These are phyloP conservation scores for Asobara japonica DNA, from an alignment of 1,140 invertebrate species.

Conservation along the genomic window DNA sequence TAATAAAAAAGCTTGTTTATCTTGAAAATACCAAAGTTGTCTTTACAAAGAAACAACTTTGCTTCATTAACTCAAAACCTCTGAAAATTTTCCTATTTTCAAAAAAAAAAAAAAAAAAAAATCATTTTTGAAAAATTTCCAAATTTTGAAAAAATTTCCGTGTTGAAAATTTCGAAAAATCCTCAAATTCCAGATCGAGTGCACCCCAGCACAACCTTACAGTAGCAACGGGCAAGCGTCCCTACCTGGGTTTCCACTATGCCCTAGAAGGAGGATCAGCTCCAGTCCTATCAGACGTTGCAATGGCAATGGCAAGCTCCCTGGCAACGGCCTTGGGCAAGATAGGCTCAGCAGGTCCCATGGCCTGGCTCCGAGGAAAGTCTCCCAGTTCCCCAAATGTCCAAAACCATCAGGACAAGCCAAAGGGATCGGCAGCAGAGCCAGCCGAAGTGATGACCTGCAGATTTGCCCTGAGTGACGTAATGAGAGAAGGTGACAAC, in stretches of 20 bases:
- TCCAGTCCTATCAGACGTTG: slow-evolving; percentile 83
- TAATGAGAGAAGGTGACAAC: slow-evolving; percentile 76
- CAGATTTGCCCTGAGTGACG: slow-evolving; percentile 86
- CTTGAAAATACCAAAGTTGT: no score
- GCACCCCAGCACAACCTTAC: slow-evolving; percentile 83
- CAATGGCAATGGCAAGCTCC: slow-evolving; percentile 88
- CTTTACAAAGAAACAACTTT: no score
- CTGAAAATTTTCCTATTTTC: no score
- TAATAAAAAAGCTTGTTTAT: no score
- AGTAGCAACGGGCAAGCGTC: slow-evolving; percentile 81
- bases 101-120: no score
- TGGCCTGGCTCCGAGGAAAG: slow-evolving; percentile 77
- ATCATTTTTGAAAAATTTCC: no score
- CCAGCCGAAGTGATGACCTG: slow-evolving; percentile 75
- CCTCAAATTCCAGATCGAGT: no score
- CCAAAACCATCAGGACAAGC: slow-evolving; percentile 45
- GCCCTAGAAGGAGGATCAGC: slow-evolving; percentile 84
- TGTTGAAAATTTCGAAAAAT: no score
- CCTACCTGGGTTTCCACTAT: slow-evolving; percentile 89
- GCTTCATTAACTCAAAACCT: no score
- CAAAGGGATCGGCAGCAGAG: slow-evolving; percentile 62
- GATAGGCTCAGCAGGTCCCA: slow-evolving; percentile 74
- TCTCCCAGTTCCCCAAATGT: neutral
- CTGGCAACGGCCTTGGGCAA: slow-evolving; percentile 79
- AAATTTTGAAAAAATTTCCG: no score